Evolutionary conservation across 53 echinoderm and acorn worm genomes (phyloP), one percentile per base, ranked within the genome.

Genomic region (Henricia sp.): DNA sequence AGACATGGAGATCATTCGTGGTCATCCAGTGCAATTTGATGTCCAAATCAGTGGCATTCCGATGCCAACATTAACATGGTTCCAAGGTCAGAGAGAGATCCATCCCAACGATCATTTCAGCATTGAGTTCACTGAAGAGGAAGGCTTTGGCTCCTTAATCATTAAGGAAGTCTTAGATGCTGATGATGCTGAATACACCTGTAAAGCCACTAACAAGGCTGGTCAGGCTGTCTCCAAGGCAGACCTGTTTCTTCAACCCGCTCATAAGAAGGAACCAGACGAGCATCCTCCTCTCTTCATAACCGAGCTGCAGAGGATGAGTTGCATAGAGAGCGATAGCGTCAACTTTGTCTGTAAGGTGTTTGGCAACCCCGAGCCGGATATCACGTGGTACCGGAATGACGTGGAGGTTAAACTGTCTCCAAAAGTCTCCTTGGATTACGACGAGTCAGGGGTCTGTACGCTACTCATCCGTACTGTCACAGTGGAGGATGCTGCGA

Each of bases 181-280:
- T 39, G 99, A 99, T 44, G 94, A 94, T 87, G 94, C 94, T 29
- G 92, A 92, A 64, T 99, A 99, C 46, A 91, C 92, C 23, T 99
- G 99, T 69, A 95, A 95, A 66, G 99, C 99, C 24, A 89, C 92
- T 20, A 99, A 99, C 52, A 90, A 85, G 70, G 92, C 89, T 16
- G 99, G 99, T 26, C 92, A 95, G 46, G 95, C 99, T 20, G 87
- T 95, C 52, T 92, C 99, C 26, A 94, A 91, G 66, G 95, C 95
- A 0, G 95, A 99, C 74, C 85, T 99, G 71, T 90, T 99, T 87
- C 72, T 95, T 5, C 92, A 95, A 52, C 92, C 99, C 1, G 85
- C 82, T 21, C 88, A 88, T 25, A 96, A 94, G 77, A 93, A 89
- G 57, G 87, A 88, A 40, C 87, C 89, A 14, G 89, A 87, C 6